These are phyloP conservation scores for Percina caprodes DNA, from an alignment of 2,113 vertebrate species.

Conservation along the genomic window DNA sequence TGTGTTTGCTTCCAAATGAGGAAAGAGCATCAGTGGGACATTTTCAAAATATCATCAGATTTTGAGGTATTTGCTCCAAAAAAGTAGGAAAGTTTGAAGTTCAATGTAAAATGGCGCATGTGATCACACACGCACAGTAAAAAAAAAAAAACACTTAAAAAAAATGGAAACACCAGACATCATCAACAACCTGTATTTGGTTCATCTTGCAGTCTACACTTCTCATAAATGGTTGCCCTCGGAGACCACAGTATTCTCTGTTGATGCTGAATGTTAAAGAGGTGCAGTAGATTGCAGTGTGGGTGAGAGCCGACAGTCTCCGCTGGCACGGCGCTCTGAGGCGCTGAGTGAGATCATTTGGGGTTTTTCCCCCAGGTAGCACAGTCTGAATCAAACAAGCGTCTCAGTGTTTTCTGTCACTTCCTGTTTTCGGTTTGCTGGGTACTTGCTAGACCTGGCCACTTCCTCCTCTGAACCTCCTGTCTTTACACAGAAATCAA, in stretches of 20 bases:
- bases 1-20: neutral
- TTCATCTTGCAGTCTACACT: neutral
- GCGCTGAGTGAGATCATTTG: neutral
- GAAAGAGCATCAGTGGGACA: neutral
- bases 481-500: conserved; percentile 5
- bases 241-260: conserved; percentile 17
- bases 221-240: neutral
- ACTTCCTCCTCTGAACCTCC: conserved; percentile 50
- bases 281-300: conserved; percentile 14
- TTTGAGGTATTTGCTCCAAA: too few relatives aligned
- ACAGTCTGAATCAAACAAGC: conserved; percentile 1
- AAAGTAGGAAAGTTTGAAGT: neutral
- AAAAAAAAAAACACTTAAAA: neutral
- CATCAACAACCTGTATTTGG: neutral
- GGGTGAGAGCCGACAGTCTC: conserved; percentile 27
- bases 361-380: neutral
- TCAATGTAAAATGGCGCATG: neutral
- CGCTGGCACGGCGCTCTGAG: neutral
- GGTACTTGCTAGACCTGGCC: neutral
- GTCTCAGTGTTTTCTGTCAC: conserved; percentile 28
- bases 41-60: neutral
- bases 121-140: neutral
- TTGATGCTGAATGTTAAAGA: conserved; percentile 22
- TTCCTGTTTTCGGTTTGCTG: conserved; percentile 60
- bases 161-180: neutral